Percentiles rank a stretch among this genome's conserved stretches.
These are phyloP conservation scores for Capitella teleta DNA, from an alignment of 1,140 invertebrate species.

Conservation along the genomic window DNA sequence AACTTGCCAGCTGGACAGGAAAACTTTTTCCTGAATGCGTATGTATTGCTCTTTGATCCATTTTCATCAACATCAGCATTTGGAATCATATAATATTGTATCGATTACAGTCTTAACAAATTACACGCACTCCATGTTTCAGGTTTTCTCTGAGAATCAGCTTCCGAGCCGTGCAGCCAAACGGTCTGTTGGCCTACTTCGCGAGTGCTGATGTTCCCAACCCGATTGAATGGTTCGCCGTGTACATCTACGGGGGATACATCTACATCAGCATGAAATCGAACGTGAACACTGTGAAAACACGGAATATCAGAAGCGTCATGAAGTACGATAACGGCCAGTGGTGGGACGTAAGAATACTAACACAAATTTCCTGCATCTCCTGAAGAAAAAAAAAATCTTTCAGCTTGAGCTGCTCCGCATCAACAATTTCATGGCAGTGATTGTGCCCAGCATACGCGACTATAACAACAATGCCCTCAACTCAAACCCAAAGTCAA, in stretches of 20 bases:
- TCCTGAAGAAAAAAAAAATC: neutral
- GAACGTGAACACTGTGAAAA: neutral
- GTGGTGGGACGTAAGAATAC: conserved; percentile 6
- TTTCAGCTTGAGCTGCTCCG: conserved; percentile 5
- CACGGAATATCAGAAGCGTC: neutral
- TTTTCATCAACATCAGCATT: too few species aligned
- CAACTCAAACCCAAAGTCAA: neutral
- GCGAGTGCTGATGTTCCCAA: neutral
- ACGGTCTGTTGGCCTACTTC: conserved; percentile 9
- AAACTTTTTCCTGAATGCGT: conserved; percentile 4
- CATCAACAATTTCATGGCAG: conserved; percentile 8
- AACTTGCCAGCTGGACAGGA: conserved; percentile 1
- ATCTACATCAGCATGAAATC: conserved; percentile 3
- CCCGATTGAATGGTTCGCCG: conserved; percentile 3
- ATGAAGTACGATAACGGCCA: conserved; percentile 8
- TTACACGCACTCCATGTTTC: neutral
- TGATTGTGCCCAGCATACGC: neutral
- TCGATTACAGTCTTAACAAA: neutral
- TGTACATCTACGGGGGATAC: conserved; percentile 7
- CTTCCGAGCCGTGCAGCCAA: conserved; percentile 9
- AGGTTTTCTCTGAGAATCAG: conserved; percentile 3
- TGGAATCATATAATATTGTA: too few species aligned
- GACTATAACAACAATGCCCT: conserved; percentile 10
- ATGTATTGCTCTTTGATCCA: neutral
- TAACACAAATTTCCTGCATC: neutral